A percentile compares a stretch with the other conserved stretches of the same genome.
These are phyloP conservation scores for Ophonus ardosiacus DNA, from an alignment of 2,888 invertebrate species.

Conservation along the genomic window DNA sequence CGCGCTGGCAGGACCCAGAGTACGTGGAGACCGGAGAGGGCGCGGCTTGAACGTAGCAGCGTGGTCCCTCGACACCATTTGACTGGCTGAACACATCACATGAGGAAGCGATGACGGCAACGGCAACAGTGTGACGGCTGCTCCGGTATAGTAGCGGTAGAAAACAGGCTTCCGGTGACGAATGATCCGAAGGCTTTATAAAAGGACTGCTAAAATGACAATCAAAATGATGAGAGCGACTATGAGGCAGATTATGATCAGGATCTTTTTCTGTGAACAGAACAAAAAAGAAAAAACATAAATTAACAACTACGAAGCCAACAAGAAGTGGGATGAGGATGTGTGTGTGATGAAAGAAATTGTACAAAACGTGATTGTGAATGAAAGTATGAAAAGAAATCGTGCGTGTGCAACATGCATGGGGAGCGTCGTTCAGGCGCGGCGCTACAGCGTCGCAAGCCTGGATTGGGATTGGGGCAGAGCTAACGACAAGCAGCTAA, in stretches of 20 bases:
- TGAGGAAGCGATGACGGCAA: constrained; percentile 54
- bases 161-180: constrained; percentile 20
- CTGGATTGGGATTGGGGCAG: neutral
- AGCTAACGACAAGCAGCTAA: constrained; percentile 25
- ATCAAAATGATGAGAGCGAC: constrained; percentile 87
- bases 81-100: constrained; percentile 60
- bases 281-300: constrained; percentile 78
- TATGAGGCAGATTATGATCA: constrained; percentile 91
- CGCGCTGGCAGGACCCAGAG: constrained; percentile 11
- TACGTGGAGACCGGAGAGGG: constrained; percentile 44
- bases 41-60: constrained; percentile 50
- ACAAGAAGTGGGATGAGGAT: constrained; percentile 24
- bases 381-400: constrained; percentile 30
- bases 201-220: constrained; percentile 80
- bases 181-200: constrained; percentile 41
- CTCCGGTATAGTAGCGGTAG: constrained; percentile 18
- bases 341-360: constrained; percentile 55
- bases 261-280: constrained; percentile 91
- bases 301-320: constrained; percentile 73
- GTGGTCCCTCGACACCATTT: constrained; percentile 62
- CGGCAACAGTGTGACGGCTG: constrained; percentile 16
- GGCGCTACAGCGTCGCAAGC: constrained; percentile 38
- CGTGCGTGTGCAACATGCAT: constrained; percentile 53
- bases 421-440: constrained; percentile 51
- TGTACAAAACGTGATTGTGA: constrained; percentile 50